Conservation (phyloP, 2,888 invertebrate species). For the Branchellion lobata region DNA sequence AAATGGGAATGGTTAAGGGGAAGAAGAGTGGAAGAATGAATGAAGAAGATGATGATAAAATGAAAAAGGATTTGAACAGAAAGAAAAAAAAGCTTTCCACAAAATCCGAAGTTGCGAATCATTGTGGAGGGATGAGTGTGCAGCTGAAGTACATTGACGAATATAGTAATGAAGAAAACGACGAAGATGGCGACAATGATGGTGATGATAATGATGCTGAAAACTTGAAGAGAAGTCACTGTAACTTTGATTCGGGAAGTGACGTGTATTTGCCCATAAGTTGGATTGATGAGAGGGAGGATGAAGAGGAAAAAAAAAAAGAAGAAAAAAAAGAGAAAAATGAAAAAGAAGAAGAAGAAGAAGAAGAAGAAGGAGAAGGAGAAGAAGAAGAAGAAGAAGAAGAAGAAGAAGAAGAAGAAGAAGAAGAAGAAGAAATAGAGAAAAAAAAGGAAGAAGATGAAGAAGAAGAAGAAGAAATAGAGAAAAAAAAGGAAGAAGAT, state of each 20-base stretch:
- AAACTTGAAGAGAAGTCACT: too few relatives aligned
- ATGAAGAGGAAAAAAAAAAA: too few relatives aligned
- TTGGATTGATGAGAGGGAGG: too few relatives aligned
- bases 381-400: background rate
- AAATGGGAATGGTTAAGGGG: too few relatives aligned
- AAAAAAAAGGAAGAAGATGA: background rate
- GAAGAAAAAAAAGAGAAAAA: background rate
- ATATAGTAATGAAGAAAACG: background rate
- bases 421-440: background rate
- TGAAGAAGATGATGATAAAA: too few relatives aligned
- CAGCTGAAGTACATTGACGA: background rate
- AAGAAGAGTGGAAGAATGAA: too few relatives aligned
- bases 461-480: background rate
- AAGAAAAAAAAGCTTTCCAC: too few relatives aligned
- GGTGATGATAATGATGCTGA: background rate
- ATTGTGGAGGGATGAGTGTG: too few relatives aligned
- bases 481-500: background rate
- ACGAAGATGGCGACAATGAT: background rate
- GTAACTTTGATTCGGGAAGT: too few relatives aligned
- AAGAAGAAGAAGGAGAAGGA: constrained; percentile 15
- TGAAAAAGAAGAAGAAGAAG: background rate
- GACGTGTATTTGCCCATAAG: too few relatives aligned
- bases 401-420: background rate
- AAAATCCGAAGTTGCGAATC: too few relatives aligned
- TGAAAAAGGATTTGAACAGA: too few relatives aligned